phyloP scores from a whole-genome alignment of 2,888 invertebrate genomes.

The Epinotia brunnichana region DNA sequence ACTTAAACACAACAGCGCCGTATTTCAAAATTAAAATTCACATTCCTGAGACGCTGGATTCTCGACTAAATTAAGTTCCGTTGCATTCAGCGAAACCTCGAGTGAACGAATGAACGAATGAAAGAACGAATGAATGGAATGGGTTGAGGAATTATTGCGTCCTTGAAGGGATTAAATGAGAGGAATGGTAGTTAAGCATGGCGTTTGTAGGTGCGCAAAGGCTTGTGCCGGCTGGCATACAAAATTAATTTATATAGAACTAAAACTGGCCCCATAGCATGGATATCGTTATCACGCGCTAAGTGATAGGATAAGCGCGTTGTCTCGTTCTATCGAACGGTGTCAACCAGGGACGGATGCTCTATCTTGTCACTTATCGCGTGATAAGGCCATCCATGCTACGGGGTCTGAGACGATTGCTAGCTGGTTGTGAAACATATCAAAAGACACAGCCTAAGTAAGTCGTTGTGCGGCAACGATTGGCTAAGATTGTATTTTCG shows the following conservation, averaged over 20 bases:
- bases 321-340: too few relatives aligned
- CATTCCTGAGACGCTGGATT: slow-evolving; percentile 27
- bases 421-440: too few relatives aligned
- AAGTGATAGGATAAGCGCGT: too few relatives aligned
- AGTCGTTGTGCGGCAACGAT: too few relatives aligned
- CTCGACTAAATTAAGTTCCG: slow-evolving; percentile 34
- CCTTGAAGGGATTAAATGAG: slow-evolving; percentile 41
- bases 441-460: too few relatives aligned
- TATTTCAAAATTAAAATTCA: slow-evolving; percentile 29
- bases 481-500: too few relatives aligned
- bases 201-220: slow-evolving; percentile 1
- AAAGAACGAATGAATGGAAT: slow-evolving; percentile 42
- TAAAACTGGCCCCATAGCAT: too few relatives aligned
- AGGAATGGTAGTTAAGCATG: slow-evolving; percentile 38
- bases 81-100: slow-evolving; percentile 33
- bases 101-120: slow-evolving; percentile 31
- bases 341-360: too few relatives aligned
- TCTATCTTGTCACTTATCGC: too few relatives aligned
- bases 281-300: too few relatives aligned
- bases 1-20: slow-evolving; percentile 22
- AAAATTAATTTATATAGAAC: slow-evolving; percentile 9
- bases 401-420: too few relatives aligned
- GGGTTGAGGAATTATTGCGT: slow-evolving; percentile 39
- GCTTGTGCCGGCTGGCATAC: slow-evolving; percentile 7
- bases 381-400: too few relatives aligned